Conservation (phyloP, 2,888 invertebrate species). For the Brachypterus glaber region DNA sequence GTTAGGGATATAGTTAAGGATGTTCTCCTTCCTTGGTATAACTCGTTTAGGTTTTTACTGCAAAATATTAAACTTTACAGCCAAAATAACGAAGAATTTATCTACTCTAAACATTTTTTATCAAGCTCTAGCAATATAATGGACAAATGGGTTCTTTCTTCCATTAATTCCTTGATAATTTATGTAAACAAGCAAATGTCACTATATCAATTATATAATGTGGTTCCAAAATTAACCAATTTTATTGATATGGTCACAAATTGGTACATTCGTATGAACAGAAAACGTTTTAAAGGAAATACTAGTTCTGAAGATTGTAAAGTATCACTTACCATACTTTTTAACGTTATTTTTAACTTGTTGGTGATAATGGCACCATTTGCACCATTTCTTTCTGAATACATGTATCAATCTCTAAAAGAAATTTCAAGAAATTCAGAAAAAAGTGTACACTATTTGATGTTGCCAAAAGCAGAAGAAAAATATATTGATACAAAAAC, state of each 20-base stretch:
- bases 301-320: slow-evolving; percentile 64
- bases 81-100: slow-evolving; percentile 40
- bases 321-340: slow-evolving; percentile 72
- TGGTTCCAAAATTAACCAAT: slow-evolving; percentile 78
- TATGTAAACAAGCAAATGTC: slow-evolving; percentile 84
- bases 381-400: slow-evolving; percentile 85
- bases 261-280: slow-evolving; percentile 91
- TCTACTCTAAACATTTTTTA: slow-evolving; percentile 18
- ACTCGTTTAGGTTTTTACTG: slow-evolving; percentile 76
- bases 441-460: slow-evolving; percentile 78
- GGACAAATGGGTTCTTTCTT: slow-evolving; percentile 90
- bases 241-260: slow-evolving; percentile 93
- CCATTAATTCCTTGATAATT: slow-evolving; percentile 76
- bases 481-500: slow-evolving; percentile 67
- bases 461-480: slow-evolving; percentile 63
- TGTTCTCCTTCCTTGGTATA: slow-evolving; percentile 89
- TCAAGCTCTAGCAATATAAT: slow-evolving; percentile 56
- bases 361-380: slow-evolving; percentile 86
- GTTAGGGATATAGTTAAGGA: slow-evolving; percentile 88
- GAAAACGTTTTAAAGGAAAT: slow-evolving; percentile 74
- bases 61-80: slow-evolving; percentile 76
- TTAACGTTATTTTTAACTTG: slow-evolving; percentile 73
- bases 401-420: slow-evolving; percentile 76
- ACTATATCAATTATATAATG: slow-evolving; percentile 82
- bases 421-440: slow-evolving; percentile 46